phyloP scores from a whole-genome alignment of 2,888 invertebrate species.

The Chelonus formosanus region DNA sequence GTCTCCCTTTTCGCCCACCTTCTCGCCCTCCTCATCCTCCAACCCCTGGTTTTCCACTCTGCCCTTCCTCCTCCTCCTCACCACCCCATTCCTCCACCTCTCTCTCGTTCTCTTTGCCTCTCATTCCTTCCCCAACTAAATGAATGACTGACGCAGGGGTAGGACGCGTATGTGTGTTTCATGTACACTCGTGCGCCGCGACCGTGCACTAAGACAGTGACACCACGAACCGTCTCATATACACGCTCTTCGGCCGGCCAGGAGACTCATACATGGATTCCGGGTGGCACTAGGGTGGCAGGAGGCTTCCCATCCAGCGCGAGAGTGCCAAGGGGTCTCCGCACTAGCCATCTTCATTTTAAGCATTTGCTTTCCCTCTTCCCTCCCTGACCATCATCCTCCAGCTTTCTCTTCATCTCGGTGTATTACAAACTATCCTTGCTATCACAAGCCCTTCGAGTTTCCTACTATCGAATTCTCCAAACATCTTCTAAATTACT shows the following conservation, averaged over 20 bases:
- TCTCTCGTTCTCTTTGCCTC: constrained; percentile 67
- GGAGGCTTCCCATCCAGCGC: constrained; percentile 37
- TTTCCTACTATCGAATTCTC: constrained; percentile 31
- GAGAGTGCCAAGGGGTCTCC: constrained; percentile 62
- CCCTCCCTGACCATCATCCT: constrained; percentile 26
- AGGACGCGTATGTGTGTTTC: constrained; percentile 51
- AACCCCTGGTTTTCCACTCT: constrained; percentile 63
- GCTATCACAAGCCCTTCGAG: constrained; percentile 46
- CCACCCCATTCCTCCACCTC: constrained; percentile 57
- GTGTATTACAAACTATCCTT: constrained; percentile 51
- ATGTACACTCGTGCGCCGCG: constrained; percentile 43
- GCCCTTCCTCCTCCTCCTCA: constrained; percentile 71
- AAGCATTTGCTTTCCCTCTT: constrained; percentile 62
- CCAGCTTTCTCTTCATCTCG: constrained; percentile 35
- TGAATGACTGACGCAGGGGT: constrained; percentile 64
- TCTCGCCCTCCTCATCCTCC: constrained; percentile 63
- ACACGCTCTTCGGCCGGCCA: constrained; percentile 21
- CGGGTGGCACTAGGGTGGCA: constrained; percentile 28
- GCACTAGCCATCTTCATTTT: constrained; percentile 67
- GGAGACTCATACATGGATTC: constrained; percentile 19
- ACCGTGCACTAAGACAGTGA: constrained; percentile 37
- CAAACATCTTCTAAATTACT: constrained; percentile 45
- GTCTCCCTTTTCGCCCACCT: constrained; percentile 68
- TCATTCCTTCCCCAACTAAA: constrained; percentile 67
- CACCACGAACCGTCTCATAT: constrained; percentile 20